A percentile compares a stretch with the other conserved stretches of the same genome.
These are phyloP conservation scores for Todiramphus saurophagus DNA, from an alignment of 2,113 vertebrate species.

Conservation along the genomic window DNA sequence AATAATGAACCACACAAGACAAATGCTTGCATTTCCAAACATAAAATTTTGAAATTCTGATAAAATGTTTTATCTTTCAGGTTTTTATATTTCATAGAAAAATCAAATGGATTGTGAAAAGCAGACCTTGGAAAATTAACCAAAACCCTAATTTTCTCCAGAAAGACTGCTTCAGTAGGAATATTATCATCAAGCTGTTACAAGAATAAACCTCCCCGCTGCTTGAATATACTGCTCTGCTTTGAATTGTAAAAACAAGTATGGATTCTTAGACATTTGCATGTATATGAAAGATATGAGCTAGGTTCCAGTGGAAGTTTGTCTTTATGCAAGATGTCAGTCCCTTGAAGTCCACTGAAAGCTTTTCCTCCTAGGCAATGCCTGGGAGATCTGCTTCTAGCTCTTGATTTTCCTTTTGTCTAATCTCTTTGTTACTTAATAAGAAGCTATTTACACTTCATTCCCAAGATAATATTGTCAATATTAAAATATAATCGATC, in stretches of 20 bases:
- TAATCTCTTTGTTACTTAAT: background rate
- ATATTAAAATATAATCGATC: conserved; percentile 3
- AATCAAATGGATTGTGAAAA: background rate
- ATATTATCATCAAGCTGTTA: background rate
- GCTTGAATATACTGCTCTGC: background rate
- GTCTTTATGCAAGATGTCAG: background rate
- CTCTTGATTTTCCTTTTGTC: background rate
- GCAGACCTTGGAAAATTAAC: background rate
- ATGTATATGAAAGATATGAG: background rate
- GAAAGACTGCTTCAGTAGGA: background rate
- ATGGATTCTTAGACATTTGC: background rate
- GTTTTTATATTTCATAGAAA: background rate
- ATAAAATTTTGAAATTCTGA: background rate
- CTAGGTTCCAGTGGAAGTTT: background rate
- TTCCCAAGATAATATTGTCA: background rate
- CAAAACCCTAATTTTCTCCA: background rate
- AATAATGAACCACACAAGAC: background rate
- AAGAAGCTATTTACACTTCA: background rate
- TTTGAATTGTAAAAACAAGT: background rate
- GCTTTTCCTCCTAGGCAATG: background rate
- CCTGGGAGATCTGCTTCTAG: background rate
- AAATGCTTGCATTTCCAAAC: background rate
- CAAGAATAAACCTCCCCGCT: background rate
- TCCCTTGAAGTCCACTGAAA: background rate
- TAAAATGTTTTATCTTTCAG: background rate